phyloP scores from a whole-genome alignment of 35 echinoderm and acorn worm genomes.

The Lytechinus variegatus region DNA sequence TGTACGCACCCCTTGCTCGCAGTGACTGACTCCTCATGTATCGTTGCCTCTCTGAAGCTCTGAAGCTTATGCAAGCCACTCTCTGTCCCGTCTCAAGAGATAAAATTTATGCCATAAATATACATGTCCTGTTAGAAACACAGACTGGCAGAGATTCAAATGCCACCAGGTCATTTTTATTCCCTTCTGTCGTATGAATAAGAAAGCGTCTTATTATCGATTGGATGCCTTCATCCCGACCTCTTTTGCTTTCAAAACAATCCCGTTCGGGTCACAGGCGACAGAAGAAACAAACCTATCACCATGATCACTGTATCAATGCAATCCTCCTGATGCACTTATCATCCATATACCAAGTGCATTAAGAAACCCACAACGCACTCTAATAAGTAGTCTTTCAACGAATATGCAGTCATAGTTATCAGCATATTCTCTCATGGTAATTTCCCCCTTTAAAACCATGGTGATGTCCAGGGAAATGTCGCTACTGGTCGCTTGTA shows the following conservation, averaged over 20 bases:
- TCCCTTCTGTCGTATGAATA: neutral
- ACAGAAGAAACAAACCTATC: neutral
- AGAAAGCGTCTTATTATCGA: slow-evolving; percentile 19
- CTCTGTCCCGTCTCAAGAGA: neutral
- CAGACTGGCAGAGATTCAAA: neutral
- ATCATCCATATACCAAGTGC: neutral
- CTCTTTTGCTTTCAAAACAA: neutral
- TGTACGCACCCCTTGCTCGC: neutral
- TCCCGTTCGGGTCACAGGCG: neutral
- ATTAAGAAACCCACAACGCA: neutral
- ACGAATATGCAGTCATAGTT: neutral
- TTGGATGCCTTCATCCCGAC: neutral
- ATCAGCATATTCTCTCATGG: too few species aligned
- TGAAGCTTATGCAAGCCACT: neutral
- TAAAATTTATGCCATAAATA: slow-evolving; percentile 2
- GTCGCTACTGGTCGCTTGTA: too few species aligned
- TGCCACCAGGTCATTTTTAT: neutral
- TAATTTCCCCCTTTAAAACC: too few species aligned
- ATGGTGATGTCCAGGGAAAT: too few species aligned
- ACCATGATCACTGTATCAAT: neutral
- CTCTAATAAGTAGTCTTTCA: neutral
- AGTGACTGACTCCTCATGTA: neutral
- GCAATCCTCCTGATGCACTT: neutral
- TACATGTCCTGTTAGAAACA: neutral
- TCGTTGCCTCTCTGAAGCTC: neutral